Evolutionary conservation across 2,797 vertebrate genomes (phyloP).

Genomic region (Muraenolepis orangiensis): DNA sequence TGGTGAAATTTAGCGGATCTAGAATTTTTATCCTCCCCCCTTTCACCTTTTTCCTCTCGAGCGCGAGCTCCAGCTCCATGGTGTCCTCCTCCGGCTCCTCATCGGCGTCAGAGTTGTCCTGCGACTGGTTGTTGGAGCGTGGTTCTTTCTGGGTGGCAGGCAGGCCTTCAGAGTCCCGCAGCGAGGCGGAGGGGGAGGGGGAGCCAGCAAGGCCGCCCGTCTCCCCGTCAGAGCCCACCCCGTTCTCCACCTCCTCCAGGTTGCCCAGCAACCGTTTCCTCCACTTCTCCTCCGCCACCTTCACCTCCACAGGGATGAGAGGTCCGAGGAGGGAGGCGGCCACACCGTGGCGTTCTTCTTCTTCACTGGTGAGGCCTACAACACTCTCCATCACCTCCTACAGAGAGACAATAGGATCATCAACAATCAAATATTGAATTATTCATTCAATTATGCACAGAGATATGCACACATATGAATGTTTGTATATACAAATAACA

Average conservation of each 20-base stretch:
- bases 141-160: constrained; percentile 72
- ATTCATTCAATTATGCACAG: no score
- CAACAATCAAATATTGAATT: not conserved
- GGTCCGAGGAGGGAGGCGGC: constrained; percentile 90
- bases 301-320: constrained; percentile 86
- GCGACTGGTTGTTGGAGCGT: constrained; percentile 78
- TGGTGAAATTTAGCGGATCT: not conserved
- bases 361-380: constrained; percentile 86
- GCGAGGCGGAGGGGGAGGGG: constrained; percentile 39
- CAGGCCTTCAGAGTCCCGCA: constrained; percentile 65
- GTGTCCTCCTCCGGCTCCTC: constrained; percentile 92
- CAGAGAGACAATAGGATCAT: constrained; percentile 9
- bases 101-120: constrained; percentile 77
- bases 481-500: not conserved
- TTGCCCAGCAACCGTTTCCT: constrained; percentile 86
- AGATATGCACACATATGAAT: no score
- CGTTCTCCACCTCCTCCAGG: constrained; percentile 75
- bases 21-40: not conserved
- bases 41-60: constrained; percentile 92
- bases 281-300: constrained; percentile 95
- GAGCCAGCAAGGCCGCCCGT: constrained; percentile 37
- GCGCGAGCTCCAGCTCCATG: constrained; percentile 87
- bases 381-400: constrained; percentile 95
- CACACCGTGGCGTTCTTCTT: constrained; percentile 89
- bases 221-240: constrained; percentile 69